A percentile compares a stretch with the other conserved stretches of the same genome.
Evolutionary conservation across 2,797 vertebrate genomes (phyloP).

Genomic region (Alexandromys oeconomus): DNA sequence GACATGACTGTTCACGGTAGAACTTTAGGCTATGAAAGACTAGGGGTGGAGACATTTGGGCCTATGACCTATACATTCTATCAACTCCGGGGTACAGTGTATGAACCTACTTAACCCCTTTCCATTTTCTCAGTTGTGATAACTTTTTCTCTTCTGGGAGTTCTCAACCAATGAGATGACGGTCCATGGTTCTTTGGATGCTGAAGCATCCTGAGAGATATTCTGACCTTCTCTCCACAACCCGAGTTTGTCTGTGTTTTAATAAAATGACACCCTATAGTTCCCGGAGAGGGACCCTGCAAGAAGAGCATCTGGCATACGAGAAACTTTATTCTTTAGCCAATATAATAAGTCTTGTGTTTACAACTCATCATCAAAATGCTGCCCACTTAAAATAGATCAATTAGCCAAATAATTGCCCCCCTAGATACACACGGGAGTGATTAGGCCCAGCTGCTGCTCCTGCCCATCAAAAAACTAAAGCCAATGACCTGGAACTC

Average conservation of each 20-base stretch:
- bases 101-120: background rate
- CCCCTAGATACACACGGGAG: background rate
- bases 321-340: background rate
- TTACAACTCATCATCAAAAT: constrained; percentile 64
- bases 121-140: background rate
- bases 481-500: constrained; percentile 66
- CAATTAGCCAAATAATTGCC: constrained; percentile 52
- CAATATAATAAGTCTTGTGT: constrained; percentile 42
- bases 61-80: background rate
- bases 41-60: background rate
- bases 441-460: constrained; percentile 63
- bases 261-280: background rate
- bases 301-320: constrained; percentile 8
- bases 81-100: background rate
- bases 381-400: constrained; percentile 61
- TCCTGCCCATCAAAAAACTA: constrained; percentile 28
- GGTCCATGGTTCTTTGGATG: background rate
- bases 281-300: background rate
- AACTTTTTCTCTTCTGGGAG: background rate
- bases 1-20: background rate
- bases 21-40: background rate
- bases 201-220: background rate
- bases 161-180: background rate
- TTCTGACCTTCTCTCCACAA: background rate
- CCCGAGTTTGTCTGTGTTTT: background rate